These are phyloP conservation scores for Holacanthella duospinosa DNA, from an alignment of 2,888 invertebrate genomes.

Conservation along the genomic window DNA sequence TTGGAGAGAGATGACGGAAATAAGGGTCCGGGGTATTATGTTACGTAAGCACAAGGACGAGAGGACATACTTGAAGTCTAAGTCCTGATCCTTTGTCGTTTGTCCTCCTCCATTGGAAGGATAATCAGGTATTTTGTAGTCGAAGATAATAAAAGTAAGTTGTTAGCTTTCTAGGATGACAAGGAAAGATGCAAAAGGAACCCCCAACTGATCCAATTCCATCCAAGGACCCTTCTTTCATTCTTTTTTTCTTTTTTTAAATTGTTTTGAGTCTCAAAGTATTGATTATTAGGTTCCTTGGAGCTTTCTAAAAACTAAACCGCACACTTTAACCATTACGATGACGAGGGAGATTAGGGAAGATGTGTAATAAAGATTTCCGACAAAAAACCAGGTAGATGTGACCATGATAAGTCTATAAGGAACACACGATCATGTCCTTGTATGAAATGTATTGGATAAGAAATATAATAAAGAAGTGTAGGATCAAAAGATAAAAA, in stretches of 20 bases:
- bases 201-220: conserved; percentile 1
- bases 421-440: no score
- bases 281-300: conserved; percentile 9
- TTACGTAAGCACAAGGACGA: neutral
- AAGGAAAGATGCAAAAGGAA: neutral
- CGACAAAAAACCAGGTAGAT: neutral
- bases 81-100: neutral
- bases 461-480: no score
- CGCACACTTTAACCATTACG: conserved; percentile 33
- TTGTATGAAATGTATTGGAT: no score
- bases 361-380: neutral
- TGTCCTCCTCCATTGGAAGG: neutral
- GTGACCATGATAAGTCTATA: neutral
- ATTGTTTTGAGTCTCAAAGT: conserved; percentile 4
- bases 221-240: neutral
- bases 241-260: no score
- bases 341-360: conserved; percentile 9
- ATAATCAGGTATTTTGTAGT: conserved; percentile 3
- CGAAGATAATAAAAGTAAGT: conserved; percentile 5
- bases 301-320: conserved; percentile 19
- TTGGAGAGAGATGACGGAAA: neutral
- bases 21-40: neutral
- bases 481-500: no score
- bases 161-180: conserved; percentile 1
- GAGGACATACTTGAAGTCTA: no score